Base-by-base conservation (phyloP, 2,113 vertebrate genomes). In the Labeo catla region DNA sequence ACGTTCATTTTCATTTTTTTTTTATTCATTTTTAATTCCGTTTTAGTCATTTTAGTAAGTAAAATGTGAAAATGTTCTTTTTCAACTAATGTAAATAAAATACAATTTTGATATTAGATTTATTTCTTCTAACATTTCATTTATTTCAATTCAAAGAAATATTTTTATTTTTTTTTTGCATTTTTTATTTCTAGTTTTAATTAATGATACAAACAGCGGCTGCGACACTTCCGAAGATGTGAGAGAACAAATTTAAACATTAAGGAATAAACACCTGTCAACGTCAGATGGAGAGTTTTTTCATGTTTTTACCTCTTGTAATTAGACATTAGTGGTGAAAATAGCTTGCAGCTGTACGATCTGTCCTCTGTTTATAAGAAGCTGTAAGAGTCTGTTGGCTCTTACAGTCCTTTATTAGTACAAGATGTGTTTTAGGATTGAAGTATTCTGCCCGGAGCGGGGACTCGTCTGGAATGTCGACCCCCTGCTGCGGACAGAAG, bases 401-500 rank as follows among this genome's bases (percentile, higher is more conserved):
- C 63, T 70, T 82, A 68, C 47, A 70, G 49, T 70, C n/a, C 80
- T 52, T 70, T 70, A 82, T 82, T 82, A 68, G 45, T 82, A 36
- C 80, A 82, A 82, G 80, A 82, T 82, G 63, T 70, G 80, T 77
- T 49, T 82, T 19, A 7, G 45, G 36, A 66, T 2, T 6, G 76
- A 54, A 43, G 63, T 78, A 39, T 63, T 66, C 36, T 0, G 59
- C 52, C 72, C 45, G 43, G 87, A 49, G 66, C 16, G 5, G 52
- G 3, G 15, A 86, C 59, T 68, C 23, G 21, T 43, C 8, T 21
- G 23, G 52, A 83, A 79, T 34, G n/a, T 52, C 57, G 39, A 6
- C 52, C 87, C 73, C 72, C 84, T 73, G 81, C 80, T 86, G 84
- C 16, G 81, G 84, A 57, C 84, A 80, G 81, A 88, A 72, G 63